Evolutionary conservation across 1,140 invertebrate genomes (phyloP).

Genomic region (Chironomus striatipennis): DNA sequence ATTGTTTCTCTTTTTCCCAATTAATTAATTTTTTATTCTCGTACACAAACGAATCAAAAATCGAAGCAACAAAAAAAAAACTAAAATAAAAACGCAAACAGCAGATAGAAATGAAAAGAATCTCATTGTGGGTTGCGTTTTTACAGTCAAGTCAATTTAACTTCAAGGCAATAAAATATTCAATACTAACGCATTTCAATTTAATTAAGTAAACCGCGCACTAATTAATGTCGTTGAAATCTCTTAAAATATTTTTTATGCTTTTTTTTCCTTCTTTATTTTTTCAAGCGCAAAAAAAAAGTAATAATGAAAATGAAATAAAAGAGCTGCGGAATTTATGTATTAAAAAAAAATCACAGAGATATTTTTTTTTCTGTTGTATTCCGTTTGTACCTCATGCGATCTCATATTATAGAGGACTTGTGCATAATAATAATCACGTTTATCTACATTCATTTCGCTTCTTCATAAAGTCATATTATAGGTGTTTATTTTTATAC

Average conservation of each 20-base stretch:
- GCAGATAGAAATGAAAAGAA: background rate
- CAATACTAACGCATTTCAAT: background rate
- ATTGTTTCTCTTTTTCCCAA: background rate
- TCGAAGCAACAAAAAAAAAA: no score
- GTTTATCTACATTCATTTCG: conserved; percentile 10
- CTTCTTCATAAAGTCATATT: conserved; percentile 14
- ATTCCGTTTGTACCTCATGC: no score
- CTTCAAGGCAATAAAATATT: background rate
- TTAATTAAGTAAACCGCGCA: background rate
- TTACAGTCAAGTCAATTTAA: no score
- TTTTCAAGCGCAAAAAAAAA: no score
- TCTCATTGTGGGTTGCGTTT: background rate
- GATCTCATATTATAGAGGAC: background rate
- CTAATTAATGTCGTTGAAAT: conserved; percentile 13
- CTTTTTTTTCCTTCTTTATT: no score
- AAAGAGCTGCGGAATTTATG: background rate
- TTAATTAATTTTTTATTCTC: background rate
- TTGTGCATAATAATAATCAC: conserved; percentile 14
- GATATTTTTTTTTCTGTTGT: no score
- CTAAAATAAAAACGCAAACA: background rate
- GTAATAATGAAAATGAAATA: background rate
- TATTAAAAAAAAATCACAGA: no score
- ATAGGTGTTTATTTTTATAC: conserved; percentile 14
- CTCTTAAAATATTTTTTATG: background rate
- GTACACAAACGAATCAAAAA: background rate